Base-by-base conservation (phyloP, 2,113 vertebrate species). In the Vulpes vulpes region DNA sequence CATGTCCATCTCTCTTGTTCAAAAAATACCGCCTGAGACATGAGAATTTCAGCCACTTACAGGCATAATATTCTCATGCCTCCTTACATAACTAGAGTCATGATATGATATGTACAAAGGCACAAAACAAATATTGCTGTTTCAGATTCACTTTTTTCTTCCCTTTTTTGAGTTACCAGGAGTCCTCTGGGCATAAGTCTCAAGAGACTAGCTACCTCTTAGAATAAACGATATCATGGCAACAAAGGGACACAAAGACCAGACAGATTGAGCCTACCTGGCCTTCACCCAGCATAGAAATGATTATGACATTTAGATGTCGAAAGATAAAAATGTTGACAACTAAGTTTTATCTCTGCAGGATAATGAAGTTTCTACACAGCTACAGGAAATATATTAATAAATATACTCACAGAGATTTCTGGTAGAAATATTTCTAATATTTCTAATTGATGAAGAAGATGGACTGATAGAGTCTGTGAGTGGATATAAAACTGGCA, bases 121-220 rank as follows among this genome's bases (percentile, higher is more conserved):
- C 60, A 91, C 55, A 62, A 93, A 96, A 84, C 65, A 86, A 91
- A 73, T 89, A 35, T 78, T 95, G 89, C 30, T 82, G 43, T 81
- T 84, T 30, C 16, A 2, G 5, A 84, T 87, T 97, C 57, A 20
- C 38, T 35, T 85, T 67, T 60, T 57, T 23, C 6, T 74, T 82
- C 43, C 49, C 27, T 67, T 91, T 97, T 57, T 71, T 32, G 51
- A 71, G 25, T 80, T 35, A 43, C 76, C 51, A 88, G n/a, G 55
- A 91, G 91, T 92, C 67, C 43, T 96, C n/a, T 84, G 69, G 60
- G 53, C 59, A 94, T 55, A 74, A 38, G 20, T 93, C 59, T 93
- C 59, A 93, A 82, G 55, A 97, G 43, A 82, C 64, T 10, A 60
- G 43, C n/a, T 85, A n/a, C 55, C 64, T 78, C 65, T 82, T 94